Percentiles rank a stretch among this genome's conserved stretches.
Evolutionary conservation across 2,797 vertebrate genomes (phyloP).

Genomic region (Fistularia tabacaria): DNA sequence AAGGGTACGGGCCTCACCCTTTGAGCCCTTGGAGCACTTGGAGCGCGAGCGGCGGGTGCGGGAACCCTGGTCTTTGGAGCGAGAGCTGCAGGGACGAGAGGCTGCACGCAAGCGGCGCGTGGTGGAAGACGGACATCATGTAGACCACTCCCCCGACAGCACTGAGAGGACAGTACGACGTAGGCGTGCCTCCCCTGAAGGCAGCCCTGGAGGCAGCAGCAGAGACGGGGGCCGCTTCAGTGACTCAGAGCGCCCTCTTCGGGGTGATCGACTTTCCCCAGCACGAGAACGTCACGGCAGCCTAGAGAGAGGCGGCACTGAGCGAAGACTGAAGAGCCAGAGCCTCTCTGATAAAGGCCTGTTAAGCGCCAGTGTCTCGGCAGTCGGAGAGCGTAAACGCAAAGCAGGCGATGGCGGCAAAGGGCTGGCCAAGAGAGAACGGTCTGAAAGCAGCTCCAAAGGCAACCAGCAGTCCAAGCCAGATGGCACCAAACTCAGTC

Average conservation of each 20-base stretch:
- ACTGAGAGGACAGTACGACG: constrained; percentile 85
- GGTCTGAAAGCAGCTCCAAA: constrained; percentile 72
- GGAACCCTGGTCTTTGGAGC: constrained; percentile 93
- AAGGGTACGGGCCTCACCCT: constrained; percentile 84
- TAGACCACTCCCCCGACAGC: constrained; percentile 92
- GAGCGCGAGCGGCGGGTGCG: constrained; percentile 82
- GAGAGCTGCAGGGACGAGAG: constrained; percentile 87
- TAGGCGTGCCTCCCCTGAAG: constrained; percentile 86
- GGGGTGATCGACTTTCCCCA: constrained; percentile 84
- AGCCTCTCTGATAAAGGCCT: constrained; percentile 61
- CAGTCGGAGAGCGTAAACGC: constrained; percentile 71
- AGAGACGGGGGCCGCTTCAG: constrained; percentile 88
- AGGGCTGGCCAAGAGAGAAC: constrained; percentile 79
- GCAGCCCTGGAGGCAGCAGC: constrained; percentile 77
- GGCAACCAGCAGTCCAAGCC: constrained; percentile 63
- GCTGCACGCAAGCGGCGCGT: constrained; percentile 85
- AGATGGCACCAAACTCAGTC: constrained; percentile 79
- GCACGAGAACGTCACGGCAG: constrained; percentile 80
- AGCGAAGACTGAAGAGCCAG: constrained; percentile 75
- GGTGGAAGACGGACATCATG: constrained; percentile 85
- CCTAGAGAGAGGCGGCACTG: constrained; percentile 80
- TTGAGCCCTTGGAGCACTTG: constrained; percentile 89
- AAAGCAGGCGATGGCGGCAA: constrained; percentile 81
- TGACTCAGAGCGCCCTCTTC: constrained; percentile 84
- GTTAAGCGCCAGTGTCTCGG: constrained; percentile 29